phyloP scores from a whole-genome alignment of 2,113 vertebrate species.

The Hemiscyllium ocellatum region DNA sequence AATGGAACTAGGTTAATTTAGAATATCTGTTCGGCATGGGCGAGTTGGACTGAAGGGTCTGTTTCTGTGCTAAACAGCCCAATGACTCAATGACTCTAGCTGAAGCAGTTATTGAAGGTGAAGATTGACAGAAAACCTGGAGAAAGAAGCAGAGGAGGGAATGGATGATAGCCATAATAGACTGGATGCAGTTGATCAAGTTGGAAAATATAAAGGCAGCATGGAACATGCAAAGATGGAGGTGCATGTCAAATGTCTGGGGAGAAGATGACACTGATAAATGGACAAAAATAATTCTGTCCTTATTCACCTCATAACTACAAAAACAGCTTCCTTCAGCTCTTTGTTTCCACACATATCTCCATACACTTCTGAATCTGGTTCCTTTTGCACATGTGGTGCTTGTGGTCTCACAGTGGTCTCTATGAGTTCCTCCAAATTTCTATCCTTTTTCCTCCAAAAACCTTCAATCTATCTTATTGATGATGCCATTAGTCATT shows the following conservation, averaged over 20 bases:
- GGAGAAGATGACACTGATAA: no score
- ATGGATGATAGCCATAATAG: neutral
- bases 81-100: no score
- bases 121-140: no score
- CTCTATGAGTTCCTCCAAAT: neutral
- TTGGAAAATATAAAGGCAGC: neutral
- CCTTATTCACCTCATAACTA: neutral
- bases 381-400: neutral
- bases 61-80: no score
- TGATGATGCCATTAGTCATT: neutral
- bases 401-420: neutral
- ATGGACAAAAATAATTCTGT: neutral
- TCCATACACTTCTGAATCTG: neutral
- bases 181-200: neutral
- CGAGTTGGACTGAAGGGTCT: no score
- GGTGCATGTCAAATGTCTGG: neutral
- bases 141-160: neutral
- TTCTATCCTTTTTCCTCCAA: neutral
- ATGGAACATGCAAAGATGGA: neutral
- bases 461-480: neutral
- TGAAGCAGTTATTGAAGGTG: neutral
- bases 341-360: neutral
- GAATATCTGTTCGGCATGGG: no score
- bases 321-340: neutral
- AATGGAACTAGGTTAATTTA: no score